These are phyloP conservation scores for Alouatta palliata DNA, from an alignment of 2,113 vertebrate species.

Conservation along the genomic window DNA sequence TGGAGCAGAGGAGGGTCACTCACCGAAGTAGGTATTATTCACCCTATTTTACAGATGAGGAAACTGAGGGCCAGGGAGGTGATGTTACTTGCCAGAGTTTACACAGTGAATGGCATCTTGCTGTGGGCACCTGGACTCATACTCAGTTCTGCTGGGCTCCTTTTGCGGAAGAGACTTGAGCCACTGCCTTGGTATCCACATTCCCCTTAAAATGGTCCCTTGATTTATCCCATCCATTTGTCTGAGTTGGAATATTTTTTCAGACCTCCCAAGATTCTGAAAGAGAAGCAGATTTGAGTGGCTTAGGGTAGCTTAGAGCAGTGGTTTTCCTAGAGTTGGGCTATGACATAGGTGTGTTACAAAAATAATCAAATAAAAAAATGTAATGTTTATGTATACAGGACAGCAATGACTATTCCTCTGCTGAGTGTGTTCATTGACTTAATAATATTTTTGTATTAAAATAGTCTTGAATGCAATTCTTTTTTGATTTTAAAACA, in stretches of 20 bases:
- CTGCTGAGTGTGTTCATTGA: background rate
- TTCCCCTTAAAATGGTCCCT: background rate
- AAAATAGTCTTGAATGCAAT: background rate
- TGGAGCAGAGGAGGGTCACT: background rate
- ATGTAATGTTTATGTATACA: background rate
- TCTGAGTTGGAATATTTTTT: background rate
- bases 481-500: background rate
- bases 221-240: background rate
- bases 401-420: background rate
- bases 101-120: background rate
- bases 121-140: background rate
- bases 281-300: background rate
- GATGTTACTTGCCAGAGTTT: background rate
- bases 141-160: background rate
- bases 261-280: background rate
- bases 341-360: background rate
- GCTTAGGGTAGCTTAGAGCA: background rate
- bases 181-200: too few species aligned
- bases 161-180: background rate
- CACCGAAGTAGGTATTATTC: background rate
- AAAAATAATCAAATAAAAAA: background rate
- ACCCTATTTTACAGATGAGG: background rate
- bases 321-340: background rate
- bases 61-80: background rate
- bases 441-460: background rate